phyloP scores from a whole-genome alignment of 2,888 invertebrate species.

The Lasioglossum marginatum region DNA sequence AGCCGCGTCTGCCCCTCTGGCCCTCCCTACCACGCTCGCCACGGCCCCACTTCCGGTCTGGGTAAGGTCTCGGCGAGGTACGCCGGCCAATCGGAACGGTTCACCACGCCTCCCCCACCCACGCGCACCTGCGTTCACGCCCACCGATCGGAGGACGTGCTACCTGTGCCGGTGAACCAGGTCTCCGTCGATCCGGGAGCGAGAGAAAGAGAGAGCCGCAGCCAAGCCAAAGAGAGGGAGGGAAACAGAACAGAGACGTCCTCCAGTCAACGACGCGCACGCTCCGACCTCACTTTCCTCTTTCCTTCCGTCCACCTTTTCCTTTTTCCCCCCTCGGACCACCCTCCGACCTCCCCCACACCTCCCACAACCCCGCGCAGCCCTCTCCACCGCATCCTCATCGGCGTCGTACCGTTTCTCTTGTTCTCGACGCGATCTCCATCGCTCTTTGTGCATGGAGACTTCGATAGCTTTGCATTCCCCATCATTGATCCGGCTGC shows the following conservation, averaged over 20 bases:
- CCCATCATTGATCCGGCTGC: background rate
- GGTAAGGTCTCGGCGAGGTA: conserved; percentile 44
- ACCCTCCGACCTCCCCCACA: conserved; percentile 7
- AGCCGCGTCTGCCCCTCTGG: conserved; percentile 43
- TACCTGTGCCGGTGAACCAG: conserved; percentile 66
- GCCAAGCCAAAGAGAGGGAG: background rate
- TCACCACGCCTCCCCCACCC: conserved; percentile 83
- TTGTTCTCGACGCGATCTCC: conserved; percentile 40
- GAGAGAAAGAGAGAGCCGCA: background rate
- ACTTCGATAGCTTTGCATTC: conserved; percentile 43
- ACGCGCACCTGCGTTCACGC: conserved; percentile 84
- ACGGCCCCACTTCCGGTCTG: conserved; percentile 78
- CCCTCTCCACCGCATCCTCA: background rate
- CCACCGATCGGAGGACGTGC: conserved; percentile 77
- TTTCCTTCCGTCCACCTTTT: conserved; percentile 38
- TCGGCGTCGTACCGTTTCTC: conserved; percentile 7
- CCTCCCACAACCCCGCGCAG: background rate
- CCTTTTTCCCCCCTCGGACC: conserved; percentile 17
- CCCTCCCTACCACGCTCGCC: conserved; percentile 22
- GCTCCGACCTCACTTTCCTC: conserved; percentile 70
- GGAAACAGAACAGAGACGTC: conserved; percentile 43
- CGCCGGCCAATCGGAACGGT: conserved; percentile 76
- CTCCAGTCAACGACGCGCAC: conserved; percentile 70
- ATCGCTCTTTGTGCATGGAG: conserved; percentile 25
- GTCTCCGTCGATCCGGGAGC: background rate